Evolutionary conservation across 2,797 vertebrate species (phyloP).

Genomic region (Hipposideros larvatus): DNA sequence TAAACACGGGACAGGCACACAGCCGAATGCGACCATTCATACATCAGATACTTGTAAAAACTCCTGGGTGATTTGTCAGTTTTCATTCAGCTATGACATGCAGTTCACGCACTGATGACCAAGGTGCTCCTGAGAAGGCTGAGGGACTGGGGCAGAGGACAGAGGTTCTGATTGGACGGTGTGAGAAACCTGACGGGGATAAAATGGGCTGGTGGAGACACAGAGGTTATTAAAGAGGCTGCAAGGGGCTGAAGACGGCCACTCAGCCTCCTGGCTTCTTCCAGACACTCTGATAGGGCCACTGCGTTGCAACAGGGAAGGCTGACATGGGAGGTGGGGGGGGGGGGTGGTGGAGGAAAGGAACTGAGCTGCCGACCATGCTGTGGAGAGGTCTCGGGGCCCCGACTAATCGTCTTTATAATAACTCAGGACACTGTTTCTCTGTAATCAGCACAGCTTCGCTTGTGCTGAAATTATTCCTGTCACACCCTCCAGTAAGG

Average conservation of each 20-base stretch:
- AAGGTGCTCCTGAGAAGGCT: neutral
- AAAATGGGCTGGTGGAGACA: neutral
- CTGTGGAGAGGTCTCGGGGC: neutral
- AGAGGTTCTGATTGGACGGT: neutral
- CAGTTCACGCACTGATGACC: neutral
- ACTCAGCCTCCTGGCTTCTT: neutral
- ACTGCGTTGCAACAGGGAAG: neutral
- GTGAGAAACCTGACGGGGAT: neutral
- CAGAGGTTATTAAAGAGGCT: neutral
- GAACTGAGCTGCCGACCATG: neutral
- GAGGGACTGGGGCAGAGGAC: neutral
- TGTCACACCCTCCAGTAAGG: neutral
- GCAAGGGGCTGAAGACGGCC: too few relatives aligned
- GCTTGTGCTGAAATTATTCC: neutral
- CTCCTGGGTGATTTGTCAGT: neutral
- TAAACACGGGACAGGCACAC: fast-evolving
- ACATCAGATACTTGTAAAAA: neutral
- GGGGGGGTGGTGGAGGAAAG: neutral
- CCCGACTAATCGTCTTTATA: fast-evolving
- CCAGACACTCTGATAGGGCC: neutral
- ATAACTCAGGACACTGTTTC: too few relatives aligned
- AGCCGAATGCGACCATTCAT: neutral
- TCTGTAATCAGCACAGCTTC: neutral
- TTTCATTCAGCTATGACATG: neutral
- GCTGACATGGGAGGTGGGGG: neutral